Percentiles rank a stretch among this genome's conserved stretches.
These are phyloP conservation scores for Parazoanthus darwini DNA, from an alignment of 92 coral and sea anemone species.

Conservation along the genomic window DNA sequence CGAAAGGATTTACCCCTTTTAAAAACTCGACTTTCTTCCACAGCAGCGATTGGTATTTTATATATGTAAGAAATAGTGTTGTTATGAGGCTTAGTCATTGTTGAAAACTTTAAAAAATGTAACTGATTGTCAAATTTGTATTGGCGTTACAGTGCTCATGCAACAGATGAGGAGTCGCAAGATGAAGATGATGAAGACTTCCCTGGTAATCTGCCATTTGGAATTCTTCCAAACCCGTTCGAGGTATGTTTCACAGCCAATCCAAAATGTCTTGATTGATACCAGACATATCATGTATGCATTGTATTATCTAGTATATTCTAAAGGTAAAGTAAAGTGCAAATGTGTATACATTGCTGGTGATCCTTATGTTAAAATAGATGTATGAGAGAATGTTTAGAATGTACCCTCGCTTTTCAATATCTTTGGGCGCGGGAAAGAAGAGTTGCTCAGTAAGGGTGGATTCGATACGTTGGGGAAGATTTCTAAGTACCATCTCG, in stretches of 20 bases:
- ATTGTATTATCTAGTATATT: not conserved
- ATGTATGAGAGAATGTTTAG: no score
- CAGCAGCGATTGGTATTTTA: no score
- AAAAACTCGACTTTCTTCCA: no score
- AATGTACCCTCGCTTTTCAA: no score
- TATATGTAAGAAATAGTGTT: no score
- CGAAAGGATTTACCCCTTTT: no score
- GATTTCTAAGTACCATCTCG: no score
- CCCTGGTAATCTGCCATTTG: slow-evolving; percentile 10
- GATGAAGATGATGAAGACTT: slow-evolving; percentile 24
- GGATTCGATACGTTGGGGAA: no score
- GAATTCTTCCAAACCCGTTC: slow-evolving; percentile 24
- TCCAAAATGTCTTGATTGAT: not conserved
- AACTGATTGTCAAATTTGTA: not conserved
- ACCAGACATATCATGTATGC: no score
- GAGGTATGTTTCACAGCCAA: slow-evolving; percentile 13
- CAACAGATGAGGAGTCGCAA: slow-evolving; percentile 12
- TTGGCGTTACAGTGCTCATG: not conserved
- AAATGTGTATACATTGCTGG: not conserved
- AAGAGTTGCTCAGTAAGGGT: no score
- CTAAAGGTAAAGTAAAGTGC: not conserved
- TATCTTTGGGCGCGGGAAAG: no score
- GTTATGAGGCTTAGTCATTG: not conserved
- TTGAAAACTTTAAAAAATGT: not conserved
- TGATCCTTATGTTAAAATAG: not conserved